Percentiles rank a stretch among this genome's conserved stretches.
Evolutionary conservation across 1,140 invertebrate genomes (phyloP).

Genomic region (Luehdorfia chinensis): DNA sequence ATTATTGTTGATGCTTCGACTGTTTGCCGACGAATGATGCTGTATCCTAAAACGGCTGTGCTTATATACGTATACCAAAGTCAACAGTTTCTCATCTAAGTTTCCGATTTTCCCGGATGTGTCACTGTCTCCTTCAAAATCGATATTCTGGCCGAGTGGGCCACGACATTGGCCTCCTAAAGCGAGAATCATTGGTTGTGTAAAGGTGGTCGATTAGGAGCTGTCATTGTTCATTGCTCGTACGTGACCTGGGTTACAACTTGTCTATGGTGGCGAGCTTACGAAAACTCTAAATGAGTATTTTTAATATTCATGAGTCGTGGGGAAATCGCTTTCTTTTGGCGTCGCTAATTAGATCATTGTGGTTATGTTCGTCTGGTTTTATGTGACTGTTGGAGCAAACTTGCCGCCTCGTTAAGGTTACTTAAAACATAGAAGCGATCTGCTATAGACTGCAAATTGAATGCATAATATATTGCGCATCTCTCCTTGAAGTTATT

Average conservation of each 20-base stretch:
- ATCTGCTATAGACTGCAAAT: conserved; percentile 3
- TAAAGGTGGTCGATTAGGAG: conserved; percentile 59
- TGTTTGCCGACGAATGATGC: conserved; percentile 59
- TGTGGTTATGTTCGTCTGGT: conserved; percentile 21
- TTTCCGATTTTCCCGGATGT: conserved; percentile 63
- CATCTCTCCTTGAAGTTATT: conserved; percentile 19
- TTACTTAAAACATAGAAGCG: conserved; percentile 4
- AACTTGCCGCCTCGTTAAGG: conserved; percentile 12
- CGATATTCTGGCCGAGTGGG: conserved; percentile 60
- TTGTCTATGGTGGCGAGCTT: conserved; percentile 34
- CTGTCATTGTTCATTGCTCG: conserved; percentile 57
- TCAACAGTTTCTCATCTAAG: conserved; percentile 31
- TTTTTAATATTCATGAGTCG: conserved; percentile 65
- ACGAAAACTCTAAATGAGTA: conserved; percentile 52
- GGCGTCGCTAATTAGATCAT: conserved; percentile 44
- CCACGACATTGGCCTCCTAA: conserved; percentile 67
- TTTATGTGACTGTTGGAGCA: conserved; percentile 23
- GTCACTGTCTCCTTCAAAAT: conserved; percentile 44
- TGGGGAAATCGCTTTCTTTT: conserved; percentile 58
- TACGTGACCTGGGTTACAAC: conserved; percentile 47
- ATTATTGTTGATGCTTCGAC: conserved; percentile 49
- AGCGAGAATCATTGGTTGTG: conserved; percentile 56
- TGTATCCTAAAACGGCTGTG: conserved; percentile 21
- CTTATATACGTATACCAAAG: conserved; percentile 55
- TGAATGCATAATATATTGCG: conserved; percentile 27